Base-by-base conservation (phyloP, 2,113 vertebrate genomes). In the Pavo muticus region DNA sequence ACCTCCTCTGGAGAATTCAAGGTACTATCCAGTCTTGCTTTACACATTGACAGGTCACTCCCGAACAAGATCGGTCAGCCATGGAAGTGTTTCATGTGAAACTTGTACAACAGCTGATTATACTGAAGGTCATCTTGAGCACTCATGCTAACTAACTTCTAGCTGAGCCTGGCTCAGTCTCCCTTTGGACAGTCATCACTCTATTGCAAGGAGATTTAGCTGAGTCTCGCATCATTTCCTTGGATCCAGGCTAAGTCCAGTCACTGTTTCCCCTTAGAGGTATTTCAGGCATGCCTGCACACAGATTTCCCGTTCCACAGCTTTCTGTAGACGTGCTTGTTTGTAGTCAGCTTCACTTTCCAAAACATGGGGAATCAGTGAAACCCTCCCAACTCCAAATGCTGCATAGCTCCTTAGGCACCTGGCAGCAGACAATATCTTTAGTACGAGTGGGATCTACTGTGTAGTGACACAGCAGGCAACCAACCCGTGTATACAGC, bases 41-140 rank as follows among this genome's bases (percentile, higher is more conserved):
- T 97, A 96, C 60, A 93, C 79, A 96, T 95, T 97, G 94, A 89
- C 67, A 95, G 88, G 93, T 60, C 86, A 52, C 68, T 88, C 45
- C 67, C 91, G 70, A 90, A 25, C 29, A 71, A 35, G 65, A 73
- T 39, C 69, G 91, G 44, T 87, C 75, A 92, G 47, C 91, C 52
- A 24, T 75, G 68, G 86, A 94, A 72, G 60, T 54, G 80, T 91
- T 88, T 82, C 60, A 44, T 54, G 2, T 24, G 65, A 95, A 84
- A 69, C 50, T 44, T 24, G 76, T 73, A 67, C 87, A 94, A 83
- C 56, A 84, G 69, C 10, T 37, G 56, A 59, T 68, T 50, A 30
- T 15, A 68, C 8, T 47, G 15, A 67, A 91, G 88, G 79, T 16
- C 42, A 88, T 16, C 61, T 61, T 57, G 11, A 83, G 84, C 45